Evolutionary conservation across 2,797 vertebrate genomes (phyloP), one percentile per base, ranked within the genome.

Genomic region (Sebastes iracundus): DNA sequence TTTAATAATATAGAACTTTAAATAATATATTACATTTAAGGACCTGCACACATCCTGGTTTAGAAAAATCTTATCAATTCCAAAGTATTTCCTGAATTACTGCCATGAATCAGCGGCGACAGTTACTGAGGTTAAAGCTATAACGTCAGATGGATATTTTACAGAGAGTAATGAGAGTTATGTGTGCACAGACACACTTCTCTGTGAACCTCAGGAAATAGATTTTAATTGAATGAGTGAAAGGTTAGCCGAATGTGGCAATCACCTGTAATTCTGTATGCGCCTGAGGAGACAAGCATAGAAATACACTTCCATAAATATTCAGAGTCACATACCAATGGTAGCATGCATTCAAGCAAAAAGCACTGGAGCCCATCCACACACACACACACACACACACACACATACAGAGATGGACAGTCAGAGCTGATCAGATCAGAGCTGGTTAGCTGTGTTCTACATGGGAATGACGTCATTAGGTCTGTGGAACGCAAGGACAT

Each of bases 401-500:
- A 67, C 22, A 58, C 23, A 18, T 22, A 23, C n/a, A 58, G 46
- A 56, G 18, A 72, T 30, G 22, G 20, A 55, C 33, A 86, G 62
- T 62, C 60, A n/a, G 59, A 60, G 73, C 20, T 59, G 42, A 79
- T 82, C 72, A 71, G 68, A 75, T 83, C 61, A 64, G 58, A 60
- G 55, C 61, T 52, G 25, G 60, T 75, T 52, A 38, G 75, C 35
- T 83, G 84, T 85, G 86, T 80, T 79, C 64, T 86, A 86, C 82
- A 88, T 89, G 77, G 58, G 65, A 79, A 91, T 80, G 61, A 77
- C 75, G 70, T 80, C 82, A 78, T 92, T 90, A 88, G 75, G 75
- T 79, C 83, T 77, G 56, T 49, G 53, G 55, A 70, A 16, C 35
- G 2, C 7, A 42, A 6, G 61, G 28, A 73, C 59, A 56, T 78